A percentile compares a stretch with the other conserved stretches of the same genome.
phyloP scores from a whole-genome alignment of 2,888 invertebrate species.

The Aphidoletes aphidimyza region DNA sequence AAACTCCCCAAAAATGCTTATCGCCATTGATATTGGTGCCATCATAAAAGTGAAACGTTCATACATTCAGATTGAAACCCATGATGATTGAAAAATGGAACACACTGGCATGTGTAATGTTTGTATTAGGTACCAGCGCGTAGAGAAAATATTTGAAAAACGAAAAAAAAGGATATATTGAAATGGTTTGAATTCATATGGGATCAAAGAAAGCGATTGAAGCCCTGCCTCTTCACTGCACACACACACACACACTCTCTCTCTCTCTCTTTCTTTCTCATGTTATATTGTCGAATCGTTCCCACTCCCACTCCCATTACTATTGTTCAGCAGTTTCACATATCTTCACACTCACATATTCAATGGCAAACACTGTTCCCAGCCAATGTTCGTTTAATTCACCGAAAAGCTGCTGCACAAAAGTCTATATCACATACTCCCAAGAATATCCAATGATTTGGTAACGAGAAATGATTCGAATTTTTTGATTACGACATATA shows the following conservation, averaged over 20 bases:
- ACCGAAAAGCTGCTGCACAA: background rate
- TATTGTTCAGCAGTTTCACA: too few relatives aligned
- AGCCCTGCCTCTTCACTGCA: background rate
- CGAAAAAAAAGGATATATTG: background rate
- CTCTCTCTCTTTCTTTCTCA: too few relatives aligned
- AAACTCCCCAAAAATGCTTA: too few relatives aligned
- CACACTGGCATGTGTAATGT: background rate
- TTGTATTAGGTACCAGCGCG: background rate
- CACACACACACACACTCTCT: background rate
- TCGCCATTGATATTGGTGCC: too few relatives aligned
- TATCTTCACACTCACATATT: conserved; percentile 24
- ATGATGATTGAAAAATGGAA: conserved; percentile 4
- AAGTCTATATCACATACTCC: background rate
- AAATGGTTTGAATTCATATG: background rate
- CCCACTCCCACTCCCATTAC: too few relatives aligned
- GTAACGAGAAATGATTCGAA: background rate
- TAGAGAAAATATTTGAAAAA: background rate
- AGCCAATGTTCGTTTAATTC: background rate
- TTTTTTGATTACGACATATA: background rate
- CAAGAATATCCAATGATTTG: background rate
- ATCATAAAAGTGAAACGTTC: background rate
- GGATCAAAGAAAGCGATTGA: background rate
- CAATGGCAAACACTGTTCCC: too few relatives aligned
- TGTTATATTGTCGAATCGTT: too few relatives aligned
- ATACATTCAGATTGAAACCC: background rate